Evolutionary conservation across 2,113 vertebrate species (phyloP).

Genomic region (Columbina picui): DNA sequence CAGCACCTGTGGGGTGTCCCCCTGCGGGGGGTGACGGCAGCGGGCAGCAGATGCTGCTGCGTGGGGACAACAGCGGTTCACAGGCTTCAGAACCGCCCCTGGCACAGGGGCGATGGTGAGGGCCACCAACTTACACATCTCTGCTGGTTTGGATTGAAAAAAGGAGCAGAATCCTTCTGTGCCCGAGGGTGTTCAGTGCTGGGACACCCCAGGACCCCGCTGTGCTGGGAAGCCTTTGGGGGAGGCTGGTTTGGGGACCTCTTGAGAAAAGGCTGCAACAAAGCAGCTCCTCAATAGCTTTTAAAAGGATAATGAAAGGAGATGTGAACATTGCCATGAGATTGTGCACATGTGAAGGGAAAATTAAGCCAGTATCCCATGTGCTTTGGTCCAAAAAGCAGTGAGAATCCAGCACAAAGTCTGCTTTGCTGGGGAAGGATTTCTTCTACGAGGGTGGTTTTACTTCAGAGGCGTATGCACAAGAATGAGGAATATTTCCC

Average conservation of each 20-base stretch:
- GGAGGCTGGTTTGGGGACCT: not conserved
- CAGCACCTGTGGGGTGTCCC: too few relatives aligned
- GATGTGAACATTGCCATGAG: not conserved
- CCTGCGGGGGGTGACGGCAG: too few relatives aligned
- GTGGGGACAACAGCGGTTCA: too few relatives aligned
- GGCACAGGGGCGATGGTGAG: too few relatives aligned
- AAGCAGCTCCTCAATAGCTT: not conserved
- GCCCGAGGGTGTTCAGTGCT: fast-evolving
- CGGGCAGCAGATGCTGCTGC: too few relatives aligned
- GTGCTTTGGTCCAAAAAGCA: not conserved
- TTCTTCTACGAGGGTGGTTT: conserved; percentile 12
- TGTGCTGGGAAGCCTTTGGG: not conserved
- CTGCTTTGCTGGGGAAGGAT: not conserved
- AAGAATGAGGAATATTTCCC: conserved; percentile 49
- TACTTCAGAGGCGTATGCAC: not conserved
- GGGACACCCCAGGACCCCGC: fast-evolving
- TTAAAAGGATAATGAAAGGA: not conserved
- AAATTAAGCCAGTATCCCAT: not conserved
- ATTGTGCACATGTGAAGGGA: not conserved
- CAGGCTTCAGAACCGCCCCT: too few relatives aligned
- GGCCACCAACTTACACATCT: not conserved
- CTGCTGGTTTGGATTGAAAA: fast-evolving
- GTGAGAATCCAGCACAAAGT: not conserved
- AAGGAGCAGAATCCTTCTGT: fast-evolving
- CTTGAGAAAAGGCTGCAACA: not conserved